Base-by-base conservation (phyloP, 2,888 invertebrate genomes). In the Pharmacophagus antenor region DNA sequence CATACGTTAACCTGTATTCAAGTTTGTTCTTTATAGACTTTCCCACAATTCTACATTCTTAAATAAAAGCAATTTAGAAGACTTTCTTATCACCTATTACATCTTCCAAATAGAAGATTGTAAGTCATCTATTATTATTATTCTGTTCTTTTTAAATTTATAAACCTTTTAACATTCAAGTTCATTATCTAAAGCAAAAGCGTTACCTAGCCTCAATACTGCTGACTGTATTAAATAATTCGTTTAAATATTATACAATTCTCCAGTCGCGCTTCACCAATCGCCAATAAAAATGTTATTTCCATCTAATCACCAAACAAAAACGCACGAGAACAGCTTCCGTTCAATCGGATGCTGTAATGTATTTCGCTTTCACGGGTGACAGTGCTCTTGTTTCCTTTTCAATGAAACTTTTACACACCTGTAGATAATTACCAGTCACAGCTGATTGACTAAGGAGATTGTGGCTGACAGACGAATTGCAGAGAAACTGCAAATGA, bases 391-490 rank as follows among this genome's bases (percentile, higher is more conserved):
- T 53, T 58, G 20, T 55, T 58, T 17, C 21, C 22, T 54, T 55
- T 60, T 60, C 60, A 55, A 46, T 49, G 50, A 60, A 37, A 60
- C 60, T 60, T 50, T 50, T 50, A 60, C 60, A 52, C 58, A 50
- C 55, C 55, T 55, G 20, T 46, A 55, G 46, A 55, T 59, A 50
- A 60, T 60, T 46, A 59, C 42, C 18, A 31, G 55, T 50, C 31
- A 52, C 56, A 56, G 48, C 56, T 61, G 59, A 63, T 62, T 57
- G 61, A 55, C 58, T 50, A 61, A 55, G 37, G 55, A 61, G 63
- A 61, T 63, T 53, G 58, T 56, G 49, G 49, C 52, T 41, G 53
- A 42, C 48, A 21, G 50, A 50, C 37, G 31, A 25, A 22, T 60
- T 55, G 23, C 23, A 50, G 21, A 49, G 50, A 51, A 47, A 61